Evolutionary conservation across 2,797 vertebrate genomes (phyloP), one percentile per base, ranked within the genome.

Genomic region (Mormyrus proboscirostris): DNA sequence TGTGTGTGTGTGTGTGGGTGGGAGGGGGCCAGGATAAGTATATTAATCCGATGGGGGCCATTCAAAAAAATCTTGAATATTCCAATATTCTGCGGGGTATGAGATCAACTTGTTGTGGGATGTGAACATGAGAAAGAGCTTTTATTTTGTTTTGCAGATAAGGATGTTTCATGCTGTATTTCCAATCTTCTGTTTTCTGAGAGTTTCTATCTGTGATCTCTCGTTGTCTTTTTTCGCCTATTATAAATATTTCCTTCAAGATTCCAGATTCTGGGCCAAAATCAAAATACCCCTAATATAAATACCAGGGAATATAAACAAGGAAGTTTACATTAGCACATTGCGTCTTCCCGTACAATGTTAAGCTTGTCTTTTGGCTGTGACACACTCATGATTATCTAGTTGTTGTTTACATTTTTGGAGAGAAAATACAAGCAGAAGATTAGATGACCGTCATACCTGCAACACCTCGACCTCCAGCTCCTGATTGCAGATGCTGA

Each of bases 231-330:
- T 79, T 79, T 79, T 44, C 33, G 16, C 73, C 73, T 47, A n/a
- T 47, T 79, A 44, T 47, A 82, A 82, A 82, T 73, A 83, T 83
- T 83, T 83, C 41, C n/a, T 83, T 83, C 47, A 83, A 49, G 49
- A 83, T 83, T 44, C 16, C 79, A 83, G 79, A 49, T 22, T 83
- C 79, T 83, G 41, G 29, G 65, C 65, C 65, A 38, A 16, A 73
- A 73, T 73, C 65, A 38, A 73, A 73, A 38, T 73, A 73, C 16
- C 65, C 65, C 12, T 73, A 73, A 73, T 73, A 73, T 73, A 73
- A 73, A 73, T 73, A 33, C 9, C n/a, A 10, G 38, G 47, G 79
- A 83, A 49, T 83, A 83, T 83, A 83, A 49, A 44, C 79, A 49
- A 83, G 79, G 38, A 83, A 49, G 47, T 83, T 83, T 49, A 83